Evolutionary conservation across 1,140 invertebrate genomes (phyloP).

Genomic region (Bombus fervidus): DNA sequence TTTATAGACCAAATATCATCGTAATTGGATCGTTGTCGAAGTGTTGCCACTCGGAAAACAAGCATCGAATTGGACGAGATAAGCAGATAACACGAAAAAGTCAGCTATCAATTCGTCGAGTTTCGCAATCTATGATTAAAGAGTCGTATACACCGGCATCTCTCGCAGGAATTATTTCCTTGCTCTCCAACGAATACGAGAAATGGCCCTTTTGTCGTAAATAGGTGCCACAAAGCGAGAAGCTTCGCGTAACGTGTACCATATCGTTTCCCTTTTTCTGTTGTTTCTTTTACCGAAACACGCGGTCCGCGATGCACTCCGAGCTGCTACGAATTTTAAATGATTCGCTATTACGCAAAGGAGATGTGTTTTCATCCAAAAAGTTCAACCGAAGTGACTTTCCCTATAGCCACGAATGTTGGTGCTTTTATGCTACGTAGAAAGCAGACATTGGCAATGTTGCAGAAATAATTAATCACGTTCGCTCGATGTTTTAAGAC

Average conservation of each 20-base stretch:
- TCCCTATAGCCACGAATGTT: not conserved
- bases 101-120: conserved; percentile 48
- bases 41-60: not conserved
- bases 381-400: not conserved
- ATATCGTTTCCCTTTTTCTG: conserved; percentile 16
- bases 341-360: conserved; percentile 27
- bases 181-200: conserved; percentile 8
- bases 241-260: conserved; percentile 4
- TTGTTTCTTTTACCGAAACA: not conserved
- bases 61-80: conserved; percentile 40
- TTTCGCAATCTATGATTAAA: conserved; percentile 59
- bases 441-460: not conserved
- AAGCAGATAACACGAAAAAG: conserved; percentile 56
- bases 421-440: no score
- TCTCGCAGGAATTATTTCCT: conserved; percentile 52
- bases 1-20: not conserved
- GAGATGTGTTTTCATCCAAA: not conserved
- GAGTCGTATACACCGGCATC: conserved; percentile 7
- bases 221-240: conserved; percentile 25
- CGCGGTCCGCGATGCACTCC: not conserved
- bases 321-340: conserved; percentile 27
- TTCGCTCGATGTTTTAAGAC: not conserved
- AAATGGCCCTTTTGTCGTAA: conserved; percentile 54
- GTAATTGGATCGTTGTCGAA: not conserved
- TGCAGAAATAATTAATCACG: not conserved